Evolutionary conservation across 2,113 vertebrate genomes (phyloP).

Genomic region (Stomatorhinus ivindoensis): DNA sequence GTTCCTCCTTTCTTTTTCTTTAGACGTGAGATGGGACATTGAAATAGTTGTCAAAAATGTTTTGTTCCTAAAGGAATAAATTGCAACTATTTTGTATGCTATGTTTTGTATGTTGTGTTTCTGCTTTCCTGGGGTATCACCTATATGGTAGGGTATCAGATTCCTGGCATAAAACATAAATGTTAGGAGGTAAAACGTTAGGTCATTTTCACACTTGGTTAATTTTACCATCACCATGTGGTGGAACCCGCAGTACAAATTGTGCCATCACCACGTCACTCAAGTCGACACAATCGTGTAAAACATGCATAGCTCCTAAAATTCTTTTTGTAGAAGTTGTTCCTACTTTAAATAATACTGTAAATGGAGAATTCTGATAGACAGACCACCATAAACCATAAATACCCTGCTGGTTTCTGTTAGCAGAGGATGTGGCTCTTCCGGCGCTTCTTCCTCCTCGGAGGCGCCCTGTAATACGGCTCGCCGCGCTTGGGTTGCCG

Average conservation of each 20-base stretch:
- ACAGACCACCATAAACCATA: not conserved
- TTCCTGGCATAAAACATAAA: not conserved
- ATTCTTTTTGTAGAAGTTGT: not conserved
- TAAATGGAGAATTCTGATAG: not conserved
- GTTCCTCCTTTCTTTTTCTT: conserved; percentile 27
- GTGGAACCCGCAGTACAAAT: not conserved
- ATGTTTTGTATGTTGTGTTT: conserved; percentile 19
- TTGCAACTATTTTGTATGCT: conserved; percentile 61
- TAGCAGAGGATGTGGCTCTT: not conserved
- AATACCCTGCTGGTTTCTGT: not conserved
- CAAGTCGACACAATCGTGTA: not conserved
- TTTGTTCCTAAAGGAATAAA: conserved; percentile 60
- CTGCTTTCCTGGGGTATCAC: not conserved
- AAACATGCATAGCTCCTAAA: not conserved
- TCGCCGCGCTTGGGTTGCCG: too few relatives aligned
- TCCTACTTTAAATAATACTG: not conserved
- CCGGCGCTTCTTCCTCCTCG: too few relatives aligned
- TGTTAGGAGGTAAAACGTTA: not conserved
- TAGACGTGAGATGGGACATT: conserved; percentile 60
- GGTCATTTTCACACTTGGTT: too few relatives aligned
- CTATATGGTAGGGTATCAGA: not conserved
- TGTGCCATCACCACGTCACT: not conserved
- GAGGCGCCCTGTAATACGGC: too few relatives aligned
- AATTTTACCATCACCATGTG: not conserved
- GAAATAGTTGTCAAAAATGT: conserved; percentile 52